phyloP scores from a whole-genome alignment of 2,113 vertebrate genomes.

The Peromyscus californicus region DNA sequence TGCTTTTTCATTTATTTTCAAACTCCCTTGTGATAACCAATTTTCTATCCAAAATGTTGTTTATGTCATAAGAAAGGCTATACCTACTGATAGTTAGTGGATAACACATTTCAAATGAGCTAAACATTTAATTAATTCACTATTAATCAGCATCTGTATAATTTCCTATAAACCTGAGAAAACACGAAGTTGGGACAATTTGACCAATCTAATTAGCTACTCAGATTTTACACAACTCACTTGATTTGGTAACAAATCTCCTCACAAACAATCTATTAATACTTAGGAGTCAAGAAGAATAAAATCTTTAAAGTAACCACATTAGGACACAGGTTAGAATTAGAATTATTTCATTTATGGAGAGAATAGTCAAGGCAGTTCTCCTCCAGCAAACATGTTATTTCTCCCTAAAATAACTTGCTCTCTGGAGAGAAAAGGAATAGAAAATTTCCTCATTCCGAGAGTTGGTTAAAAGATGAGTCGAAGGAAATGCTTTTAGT shows the following conservation, averaged over 20 bases:
- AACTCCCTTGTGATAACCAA: not conserved
- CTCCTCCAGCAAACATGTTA: conserved; percentile 5
- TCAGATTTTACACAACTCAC: not conserved
- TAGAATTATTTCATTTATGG: conserved; percentile 35
- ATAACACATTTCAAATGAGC: conserved; percentile 10
- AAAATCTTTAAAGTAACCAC: conserved; percentile 25
- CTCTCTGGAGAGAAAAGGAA: conserved; percentile 64
- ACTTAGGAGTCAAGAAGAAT: not conserved
- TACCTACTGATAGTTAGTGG: not conserved
- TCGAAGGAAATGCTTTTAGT: conserved; percentile 65
- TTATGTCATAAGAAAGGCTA: not conserved
- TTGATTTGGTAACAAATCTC: not conserved
- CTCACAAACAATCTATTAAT: not conserved
- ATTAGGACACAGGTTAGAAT: conserved; percentile 1
- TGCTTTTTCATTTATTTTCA: not conserved
- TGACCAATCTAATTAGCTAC: not conserved
- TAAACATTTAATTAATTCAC: not conserved
- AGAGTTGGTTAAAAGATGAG: conserved; percentile 63
- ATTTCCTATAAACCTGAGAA: conserved; percentile 28
- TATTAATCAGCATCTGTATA: not conserved
- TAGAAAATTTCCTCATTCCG: conserved; percentile 16
- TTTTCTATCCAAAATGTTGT: conserved; percentile 42
- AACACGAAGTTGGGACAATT: not conserved
- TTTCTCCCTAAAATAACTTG: conserved; percentile 62
- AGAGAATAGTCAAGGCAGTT: conserved; percentile 35